A percentile compares a stretch with the other conserved stretches of the same genome.
phyloP scores from a whole-genome alignment of 2,888 invertebrate species.

The Leucania comma region DNA sequence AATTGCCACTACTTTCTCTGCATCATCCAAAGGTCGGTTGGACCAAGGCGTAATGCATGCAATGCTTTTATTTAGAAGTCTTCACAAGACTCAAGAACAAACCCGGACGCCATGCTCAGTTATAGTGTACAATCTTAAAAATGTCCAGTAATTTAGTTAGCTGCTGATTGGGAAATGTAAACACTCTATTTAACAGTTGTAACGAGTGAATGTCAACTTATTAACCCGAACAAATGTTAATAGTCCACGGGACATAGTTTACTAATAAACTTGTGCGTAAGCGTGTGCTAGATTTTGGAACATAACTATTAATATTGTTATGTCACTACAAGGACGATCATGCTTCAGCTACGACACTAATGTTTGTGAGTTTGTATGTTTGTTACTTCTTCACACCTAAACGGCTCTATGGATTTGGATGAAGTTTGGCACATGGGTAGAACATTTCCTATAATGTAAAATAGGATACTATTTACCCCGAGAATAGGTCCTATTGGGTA shows the following conservation, averaged over 20 bases:
- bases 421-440: too few species aligned
- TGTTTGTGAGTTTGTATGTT: background rate
- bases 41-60: too few species aligned
- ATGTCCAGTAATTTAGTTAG: background rate
- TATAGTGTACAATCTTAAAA: background rate
- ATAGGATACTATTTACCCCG: too few species aligned
- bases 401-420: too few species aligned
- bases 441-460: too few species aligned
- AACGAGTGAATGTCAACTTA: constrained; percentile 37
- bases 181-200: constrained; percentile 13
- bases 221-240: constrained; percentile 23
- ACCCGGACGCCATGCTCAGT: background rate
- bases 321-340: constrained; percentile 25
- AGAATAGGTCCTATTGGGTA: too few species aligned
- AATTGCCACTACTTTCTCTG: too few species aligned
- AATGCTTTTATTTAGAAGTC: too few species aligned
- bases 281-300: constrained; percentile 40
- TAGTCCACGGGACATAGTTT: constrained; percentile 27
- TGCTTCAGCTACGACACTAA: background rate
- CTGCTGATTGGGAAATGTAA: constrained; percentile 22
- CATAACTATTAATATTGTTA: constrained; percentile 24
- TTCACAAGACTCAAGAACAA: too few species aligned
- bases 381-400: too few species aligned
- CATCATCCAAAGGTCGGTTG: too few species aligned
- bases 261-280: constrained; percentile 32